Base-by-base conservation (phyloP, 2,888 invertebrate genomes). In the Drosophila pseudotakahashii region DNA sequence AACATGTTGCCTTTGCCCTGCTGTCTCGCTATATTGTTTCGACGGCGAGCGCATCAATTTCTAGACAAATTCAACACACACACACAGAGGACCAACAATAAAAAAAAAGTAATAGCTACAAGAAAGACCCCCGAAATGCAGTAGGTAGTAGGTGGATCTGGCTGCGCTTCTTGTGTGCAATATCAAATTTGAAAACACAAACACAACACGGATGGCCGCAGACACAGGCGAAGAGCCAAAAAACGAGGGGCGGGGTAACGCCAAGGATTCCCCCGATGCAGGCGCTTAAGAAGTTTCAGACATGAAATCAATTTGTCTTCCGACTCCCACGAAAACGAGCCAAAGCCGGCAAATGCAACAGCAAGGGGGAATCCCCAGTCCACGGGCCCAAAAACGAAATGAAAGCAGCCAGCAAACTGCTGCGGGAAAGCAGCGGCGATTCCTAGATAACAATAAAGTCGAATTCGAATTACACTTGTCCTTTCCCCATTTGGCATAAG, bases 261-360 rank as follows among this genome's bases (percentile, higher is more conserved):
- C 57, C 74, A 79, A 80, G 82, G 73, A 81, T 74, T 78, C 87
- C 81, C 87, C 58, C 79, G 81, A 69, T 83, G 78, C 79, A 73
- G 68, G 77, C 85, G 84, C 85, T 84, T 84, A 87, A 84, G 85
- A 84, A 84, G 87, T 86, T 81, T 81, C 82, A 81, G 84, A 80
- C 89, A 89, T 88, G 89, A 88, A 89, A 88, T 88, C 88, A 88
- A 89, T 88, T 89, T 89, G 88, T 88, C 87, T 89, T 81, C 81
- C 82, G 77, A 85, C 81, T 82, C 80, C 85, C 82, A 81, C 86
- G 87, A 82, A 82, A 81, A 73, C 72, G 69, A 82, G 67, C 51
- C 72, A 73, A 67, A 50, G 59, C 52, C 51, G 63, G 58, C 57
- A 58, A 69, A 51, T 67, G 57, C 58, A 58, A 50, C 66, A 47